phyloP scores from a whole-genome alignment of 2,113 vertebrate genomes.

The Tetrao urogallus region DNA sequence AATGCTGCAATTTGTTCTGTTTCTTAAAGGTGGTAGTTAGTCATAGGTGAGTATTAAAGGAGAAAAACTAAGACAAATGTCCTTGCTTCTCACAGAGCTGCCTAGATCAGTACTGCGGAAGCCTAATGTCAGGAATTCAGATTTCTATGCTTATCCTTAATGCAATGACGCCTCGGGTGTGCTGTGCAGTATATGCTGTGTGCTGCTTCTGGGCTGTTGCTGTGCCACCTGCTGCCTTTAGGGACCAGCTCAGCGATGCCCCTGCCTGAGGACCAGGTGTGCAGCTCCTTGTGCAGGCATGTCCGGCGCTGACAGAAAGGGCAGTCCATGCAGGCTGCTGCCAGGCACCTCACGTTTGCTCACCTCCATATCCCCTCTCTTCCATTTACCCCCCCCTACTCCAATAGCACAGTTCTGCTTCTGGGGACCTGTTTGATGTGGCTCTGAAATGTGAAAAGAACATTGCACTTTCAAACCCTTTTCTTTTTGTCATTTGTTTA shows the following conservation, averaged over 20 bases:
- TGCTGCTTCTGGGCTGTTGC: not conserved
- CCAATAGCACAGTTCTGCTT: not conserved
- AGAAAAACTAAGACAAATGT: not conserved
- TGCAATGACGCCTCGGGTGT: not conserved
- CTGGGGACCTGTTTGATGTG: constrained; percentile 42
- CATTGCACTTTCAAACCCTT: not conserved
- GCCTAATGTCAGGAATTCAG: not conserved
- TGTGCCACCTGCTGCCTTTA: constrained; percentile 28
- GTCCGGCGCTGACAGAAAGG: not conserved
- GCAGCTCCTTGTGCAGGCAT: not conserved
- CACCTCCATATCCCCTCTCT: not conserved
- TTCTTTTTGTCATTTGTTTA: not conserved
- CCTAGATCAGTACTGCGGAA: not conserved
- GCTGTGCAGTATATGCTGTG: not conserved
- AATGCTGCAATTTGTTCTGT: not conserved
- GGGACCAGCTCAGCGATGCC: not conserved
- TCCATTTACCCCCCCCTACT: constrained; percentile 64
- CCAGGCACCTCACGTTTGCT: constrained; percentile 4
- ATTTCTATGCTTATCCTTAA: not conserved
- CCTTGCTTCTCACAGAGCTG: not conserved
- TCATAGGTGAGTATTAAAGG: not conserved
- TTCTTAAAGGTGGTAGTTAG: not conserved
- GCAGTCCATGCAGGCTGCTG: constrained; percentile 25
- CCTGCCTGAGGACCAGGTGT: not conserved
- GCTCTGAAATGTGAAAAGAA: not conserved